Evolutionary conservation across 2,797 vertebrate species (phyloP), one percentile per base, ranked within the genome.

Genomic region (Knipowitschia caucasica): DNA sequence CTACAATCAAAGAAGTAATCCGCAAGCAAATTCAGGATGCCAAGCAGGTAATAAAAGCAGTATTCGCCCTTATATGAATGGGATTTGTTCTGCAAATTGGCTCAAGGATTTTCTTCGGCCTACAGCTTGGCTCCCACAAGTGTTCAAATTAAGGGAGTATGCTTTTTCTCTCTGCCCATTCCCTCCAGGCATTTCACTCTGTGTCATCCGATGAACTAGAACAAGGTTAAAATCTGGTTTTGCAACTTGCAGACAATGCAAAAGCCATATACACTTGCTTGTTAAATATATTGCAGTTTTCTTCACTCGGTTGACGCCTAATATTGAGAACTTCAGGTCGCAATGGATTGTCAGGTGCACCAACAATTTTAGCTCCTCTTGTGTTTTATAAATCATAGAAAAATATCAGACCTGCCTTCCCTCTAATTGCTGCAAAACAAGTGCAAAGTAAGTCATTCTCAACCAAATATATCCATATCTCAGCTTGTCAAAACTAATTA

Each of bases 1-100:
- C 93, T 34, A 95, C 93, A 11, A 96, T 99, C 82, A 99, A 99
- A 82, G 95, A 99, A 69, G 93, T 93, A 38, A 62, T 99, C 71
- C 89, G 95, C 57, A 99, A 93, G 81, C 83, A 92, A 51, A 93
- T 99, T 50, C 93, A 93, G 75, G 92, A 97, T 53, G 94, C 95
- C 54, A 93, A 90, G 90, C 92, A 96, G 95, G 97, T 99, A 95
- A 92, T 62, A 21, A 29, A 29, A 55, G 36, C 2, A 18, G 12
- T 9, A 5, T 11, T 26, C 2, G 54, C 44, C 50, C 5, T 35
- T 1, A 14, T 68, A 15, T 44, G 12, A 3, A 17, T 14, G 17
- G 4, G 33, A 24, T 38, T 26, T 49, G 34, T 24, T 27, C 7
- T 4, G 9, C 2, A 46, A 35, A 55, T 11, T 40, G 46, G 7